phyloP scores from a whole-genome alignment of 2,113 vertebrate species.

The Sakesphorus luctuosus region DNA sequence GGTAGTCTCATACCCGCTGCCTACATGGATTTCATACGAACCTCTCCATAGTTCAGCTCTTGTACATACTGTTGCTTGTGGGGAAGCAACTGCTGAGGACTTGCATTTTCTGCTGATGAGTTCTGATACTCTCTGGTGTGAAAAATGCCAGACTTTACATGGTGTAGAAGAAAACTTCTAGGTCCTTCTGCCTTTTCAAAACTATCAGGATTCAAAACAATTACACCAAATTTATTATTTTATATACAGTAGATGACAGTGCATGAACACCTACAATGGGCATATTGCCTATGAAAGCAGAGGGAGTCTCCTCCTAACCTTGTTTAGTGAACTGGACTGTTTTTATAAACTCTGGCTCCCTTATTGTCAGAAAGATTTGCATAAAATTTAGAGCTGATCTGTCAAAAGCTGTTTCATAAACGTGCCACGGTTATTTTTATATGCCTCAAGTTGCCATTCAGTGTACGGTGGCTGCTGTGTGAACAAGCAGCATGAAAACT shows the following conservation, averaged over 20 bases:
- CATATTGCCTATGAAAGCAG: neutral
- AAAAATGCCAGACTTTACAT: neutral
- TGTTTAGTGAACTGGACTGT: neutral
- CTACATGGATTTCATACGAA: neutral
- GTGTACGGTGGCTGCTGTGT: neutral
- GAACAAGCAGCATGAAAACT: neutral
- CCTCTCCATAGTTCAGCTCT: neutral
- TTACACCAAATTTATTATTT: neutral
- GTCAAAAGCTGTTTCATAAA: constrained; percentile 15
- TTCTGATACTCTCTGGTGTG: neutral
- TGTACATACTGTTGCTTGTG: neutral
- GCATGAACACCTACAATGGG: neutral
- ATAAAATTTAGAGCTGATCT: neutral
- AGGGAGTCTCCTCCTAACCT: neutral
- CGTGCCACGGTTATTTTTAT: neutral
- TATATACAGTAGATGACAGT: neutral
- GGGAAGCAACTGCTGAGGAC: neutral
- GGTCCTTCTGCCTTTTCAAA: neutral
- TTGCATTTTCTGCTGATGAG: neutral
- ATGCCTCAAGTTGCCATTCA: neutral
- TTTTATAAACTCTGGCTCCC: neutral
- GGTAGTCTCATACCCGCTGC: neutral
- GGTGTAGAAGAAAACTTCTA: neutral
- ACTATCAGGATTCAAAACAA: neutral
- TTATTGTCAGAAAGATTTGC: constrained; percentile 6